phyloP scores from a whole-genome alignment of 2,888 invertebrate genomes.

The Diachrysia chrysitis region DNA sequence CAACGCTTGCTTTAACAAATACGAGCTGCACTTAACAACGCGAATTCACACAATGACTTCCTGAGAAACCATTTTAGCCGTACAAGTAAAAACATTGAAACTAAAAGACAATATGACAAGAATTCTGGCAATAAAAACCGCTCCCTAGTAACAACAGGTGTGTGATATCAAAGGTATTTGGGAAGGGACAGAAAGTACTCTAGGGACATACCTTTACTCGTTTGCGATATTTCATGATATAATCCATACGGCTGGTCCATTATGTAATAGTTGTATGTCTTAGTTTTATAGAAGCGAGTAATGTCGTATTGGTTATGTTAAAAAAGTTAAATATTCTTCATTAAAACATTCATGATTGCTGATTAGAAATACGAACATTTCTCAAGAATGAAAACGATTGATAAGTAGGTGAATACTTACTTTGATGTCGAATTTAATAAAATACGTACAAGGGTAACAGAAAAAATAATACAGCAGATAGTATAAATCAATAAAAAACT shows the following conservation, averaged over 20 bases:
- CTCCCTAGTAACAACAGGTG: constrained; percentile 55
- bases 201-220: constrained; percentile 28
- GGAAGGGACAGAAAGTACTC: constrained; percentile 34
- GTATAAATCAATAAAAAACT: too few species aligned
- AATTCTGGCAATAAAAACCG: constrained; percentile 26
- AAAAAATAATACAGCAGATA: too few species aligned
- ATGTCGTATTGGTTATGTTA: too few species aligned
- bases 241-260: constrained; percentile 36
- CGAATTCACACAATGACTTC: not conserved
- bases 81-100: constrained; percentile 15
- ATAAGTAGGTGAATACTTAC: too few species aligned
- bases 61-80: not conserved
- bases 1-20: not conserved
- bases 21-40: not conserved
- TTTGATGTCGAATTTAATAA: too few species aligned
- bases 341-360: too few species aligned
- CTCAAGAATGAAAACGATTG: too few species aligned
- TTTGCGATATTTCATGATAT: constrained; percentile 45
- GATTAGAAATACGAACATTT: too few species aligned
- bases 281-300: not conserved
- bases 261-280: constrained; percentile 35
- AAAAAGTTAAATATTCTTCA: too few species aligned
- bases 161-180: constrained; percentile 51
- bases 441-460: too few species aligned
- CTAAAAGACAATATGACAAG: constrained; percentile 23